Evolutionary conservation across 2,888 invertebrate species (phyloP).

Genomic region (Spodoptera littoralis): DNA sequence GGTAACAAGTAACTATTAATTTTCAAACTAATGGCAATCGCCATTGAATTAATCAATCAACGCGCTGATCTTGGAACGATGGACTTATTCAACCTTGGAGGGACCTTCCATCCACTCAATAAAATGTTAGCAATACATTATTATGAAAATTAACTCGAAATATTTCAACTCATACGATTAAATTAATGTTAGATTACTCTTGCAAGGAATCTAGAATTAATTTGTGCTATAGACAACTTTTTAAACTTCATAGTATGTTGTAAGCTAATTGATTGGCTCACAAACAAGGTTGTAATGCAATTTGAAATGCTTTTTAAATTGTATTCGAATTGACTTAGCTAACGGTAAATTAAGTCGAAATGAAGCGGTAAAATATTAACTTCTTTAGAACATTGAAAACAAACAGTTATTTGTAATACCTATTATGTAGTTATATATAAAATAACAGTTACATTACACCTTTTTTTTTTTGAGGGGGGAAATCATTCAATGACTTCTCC

Average conservation of each 20-base stretch:
- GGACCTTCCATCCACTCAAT: conserved; percentile 32
- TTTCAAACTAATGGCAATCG: conserved; percentile 33
- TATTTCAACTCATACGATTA: conserved; percentile 28
- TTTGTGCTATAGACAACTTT: conserved; percentile 15
- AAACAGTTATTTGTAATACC: too few relatives aligned
- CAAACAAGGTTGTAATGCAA: not conserved
- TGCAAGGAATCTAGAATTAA: conserved; percentile 37
- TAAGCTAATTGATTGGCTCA: conserved; percentile 2
- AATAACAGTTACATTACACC: too few relatives aligned
- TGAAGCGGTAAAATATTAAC: too few relatives aligned
- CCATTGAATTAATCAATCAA: conserved; percentile 42
- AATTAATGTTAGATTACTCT: conserved; percentile 32
- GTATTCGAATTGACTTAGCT: too few relatives aligned
- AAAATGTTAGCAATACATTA: conserved; percentile 40
- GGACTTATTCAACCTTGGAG: conserved; percentile 38
- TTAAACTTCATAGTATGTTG: conserved; percentile 17
- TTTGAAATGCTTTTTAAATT: not conserved
- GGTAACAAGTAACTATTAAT: conserved; percentile 14
- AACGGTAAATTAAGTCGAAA: too few relatives aligned
- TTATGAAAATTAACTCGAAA: conserved; percentile 46
- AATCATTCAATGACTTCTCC: too few relatives aligned
- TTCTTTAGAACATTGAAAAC: too few relatives aligned
- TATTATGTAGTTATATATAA: too few relatives aligned
- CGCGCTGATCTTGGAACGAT: conserved; percentile 32
- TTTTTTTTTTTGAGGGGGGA: too few relatives aligned